Percentiles rank a stretch among this genome's conserved stretches.
Conservation (phyloP, 2,888 invertebrate species). For the Luperina testacea region DNA sequence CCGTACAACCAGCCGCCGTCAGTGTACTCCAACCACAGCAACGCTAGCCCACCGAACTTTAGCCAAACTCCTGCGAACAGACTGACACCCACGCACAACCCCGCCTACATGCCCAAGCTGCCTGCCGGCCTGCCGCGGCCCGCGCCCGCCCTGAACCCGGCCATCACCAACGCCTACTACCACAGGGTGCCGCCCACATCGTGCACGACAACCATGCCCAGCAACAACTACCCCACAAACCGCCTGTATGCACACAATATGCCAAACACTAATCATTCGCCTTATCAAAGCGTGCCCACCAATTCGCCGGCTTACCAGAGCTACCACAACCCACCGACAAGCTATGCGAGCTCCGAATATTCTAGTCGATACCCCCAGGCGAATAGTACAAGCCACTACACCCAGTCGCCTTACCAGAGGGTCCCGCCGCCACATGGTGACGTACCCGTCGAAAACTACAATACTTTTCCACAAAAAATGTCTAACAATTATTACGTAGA, state of each 20-base stretch:
- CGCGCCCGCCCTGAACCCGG: constrained; percentile 80
- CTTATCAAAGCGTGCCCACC: constrained; percentile 88
- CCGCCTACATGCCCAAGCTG: constrained; percentile 79
- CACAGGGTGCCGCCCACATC: constrained; percentile 83
- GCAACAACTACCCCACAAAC: constrained; percentile 75
- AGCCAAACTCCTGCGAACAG: constrained; percentile 84
- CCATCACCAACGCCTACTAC: constrained; percentile 84
- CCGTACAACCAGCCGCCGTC: constrained; percentile 84
- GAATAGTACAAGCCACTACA: constrained; percentile 80
- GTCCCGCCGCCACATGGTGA: constrained; percentile 91
- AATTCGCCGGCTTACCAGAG: constrained; percentile 86
- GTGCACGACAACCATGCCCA: constrained; percentile 70
- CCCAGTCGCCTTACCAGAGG: constrained; percentile 90
- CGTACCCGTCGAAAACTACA: constrained; percentile 80
- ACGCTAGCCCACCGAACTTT: constrained; percentile 74
- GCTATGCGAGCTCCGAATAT: constrained; percentile 86
- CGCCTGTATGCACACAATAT: constrained; percentile 77
- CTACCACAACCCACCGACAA: constrained; percentile 89
- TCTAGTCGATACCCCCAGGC: constrained; percentile 88
- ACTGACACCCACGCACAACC: constrained; percentile 83
- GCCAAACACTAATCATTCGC: constrained; percentile 75
- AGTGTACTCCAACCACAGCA: constrained; percentile 80
- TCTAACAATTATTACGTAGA: constrained; percentile 83
- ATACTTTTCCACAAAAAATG: constrained; percentile 82
- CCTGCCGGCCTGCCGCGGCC: constrained; percentile 77